Percentiles rank a stretch among this genome's conserved stretches.
Conservation (phyloP, 2,797 vertebrate genomes). For the Coregonus ussuriensis region DNA sequence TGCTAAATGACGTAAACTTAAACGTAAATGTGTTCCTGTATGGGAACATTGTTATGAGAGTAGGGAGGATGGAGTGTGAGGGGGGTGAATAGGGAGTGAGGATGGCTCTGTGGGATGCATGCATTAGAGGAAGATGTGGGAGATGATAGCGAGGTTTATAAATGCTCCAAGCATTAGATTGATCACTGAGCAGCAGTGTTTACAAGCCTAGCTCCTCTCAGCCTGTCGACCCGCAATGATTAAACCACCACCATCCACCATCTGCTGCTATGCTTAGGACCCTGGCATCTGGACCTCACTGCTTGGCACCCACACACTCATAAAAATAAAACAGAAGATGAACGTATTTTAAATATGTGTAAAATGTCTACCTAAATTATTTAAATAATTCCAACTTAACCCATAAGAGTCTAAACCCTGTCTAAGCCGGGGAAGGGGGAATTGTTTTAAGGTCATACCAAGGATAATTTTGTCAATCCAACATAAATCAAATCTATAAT, state of each 20-base stretch:
- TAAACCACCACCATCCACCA: conserved; percentile 56
- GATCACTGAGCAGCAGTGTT: conserved; percentile 18
- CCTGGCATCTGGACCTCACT: conserved; percentile 38
- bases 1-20: too few relatives aligned
- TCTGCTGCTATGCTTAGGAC: conserved; percentile 48
- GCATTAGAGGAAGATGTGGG: conserved; percentile 33
- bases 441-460: too few relatives aligned
- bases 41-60: conserved; percentile 19
- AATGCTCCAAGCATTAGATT: conserved; percentile 40
- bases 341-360: too few relatives aligned
- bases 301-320: not conserved
- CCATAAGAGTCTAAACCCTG: too few relatives aligned
- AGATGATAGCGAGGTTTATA: conserved; percentile 41
- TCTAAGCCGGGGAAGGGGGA: too few relatives aligned
- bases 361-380: too few relatives aligned
- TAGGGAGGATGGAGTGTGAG: conserved; percentile 3
- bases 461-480: not conserved
- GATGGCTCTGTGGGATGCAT: conserved; percentile 32
- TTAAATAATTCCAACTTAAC: too few relatives aligned
- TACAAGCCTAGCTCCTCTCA: not conserved
- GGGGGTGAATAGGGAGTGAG: conserved; percentile 5
- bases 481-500: not conserved
- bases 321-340: too few relatives aligned
- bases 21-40: conserved; percentile 44
- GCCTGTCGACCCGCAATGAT: conserved; percentile 45